These are phyloP conservation scores for Tiliacea aurago DNA, from an alignment of 2,888 invertebrate species.

Conservation along the genomic window DNA sequence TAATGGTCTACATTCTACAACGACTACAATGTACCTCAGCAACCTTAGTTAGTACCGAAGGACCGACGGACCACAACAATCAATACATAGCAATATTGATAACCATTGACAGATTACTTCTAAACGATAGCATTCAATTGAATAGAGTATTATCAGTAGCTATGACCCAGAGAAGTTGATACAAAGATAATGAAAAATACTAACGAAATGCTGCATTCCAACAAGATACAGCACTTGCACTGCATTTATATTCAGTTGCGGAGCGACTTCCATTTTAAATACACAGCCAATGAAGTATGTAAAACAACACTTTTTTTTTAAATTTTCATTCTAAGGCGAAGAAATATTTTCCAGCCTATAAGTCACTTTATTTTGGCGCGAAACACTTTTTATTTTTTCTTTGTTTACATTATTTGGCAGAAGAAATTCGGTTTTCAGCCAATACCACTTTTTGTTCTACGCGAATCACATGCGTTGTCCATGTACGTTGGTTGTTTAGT, in stretches of 20 bases:
- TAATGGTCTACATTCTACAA: too few relatives aligned
- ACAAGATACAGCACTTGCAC: slow-evolving; percentile 82
- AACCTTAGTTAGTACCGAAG: slow-evolving; percentile 3
- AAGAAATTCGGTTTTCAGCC: slow-evolving; percentile 72
- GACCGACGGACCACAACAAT: slow-evolving; percentile 2
- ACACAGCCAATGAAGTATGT: slow-evolving; percentile 5
- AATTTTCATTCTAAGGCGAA: slow-evolving; percentile 24
- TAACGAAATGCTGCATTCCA: slow-evolving; percentile 84
- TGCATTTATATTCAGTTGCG: slow-evolving; percentile 74
- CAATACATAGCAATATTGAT: slow-evolving; percentile 24
- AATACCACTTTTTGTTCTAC: slow-evolving; percentile 78
- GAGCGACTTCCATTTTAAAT: slow-evolving; percentile 64
- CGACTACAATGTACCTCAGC: background rate
- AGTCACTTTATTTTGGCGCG: slow-evolving; percentile 73
- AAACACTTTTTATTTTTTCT: slow-evolving; percentile 39
- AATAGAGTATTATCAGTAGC: slow-evolving; percentile 11
- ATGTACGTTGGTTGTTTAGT: slow-evolving; percentile 73
- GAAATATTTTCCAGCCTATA: slow-evolving; percentile 72
- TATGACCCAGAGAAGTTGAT: slow-evolving; percentile 1
- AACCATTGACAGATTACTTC: slow-evolving; percentile 29
- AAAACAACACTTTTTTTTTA: slow-evolving; percentile 27
- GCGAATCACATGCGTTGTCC: slow-evolving; percentile 70
- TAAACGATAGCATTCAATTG: slow-evolving; percentile 3
- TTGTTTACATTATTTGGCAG: slow-evolving; percentile 49
- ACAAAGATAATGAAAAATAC: slow-evolving; percentile 67